A percentile compares a stretch with the other conserved stretches of the same genome.
Conservation (phyloP, 2,113 vertebrate genomes). For the Nyctereutes procyonoides region DNA sequence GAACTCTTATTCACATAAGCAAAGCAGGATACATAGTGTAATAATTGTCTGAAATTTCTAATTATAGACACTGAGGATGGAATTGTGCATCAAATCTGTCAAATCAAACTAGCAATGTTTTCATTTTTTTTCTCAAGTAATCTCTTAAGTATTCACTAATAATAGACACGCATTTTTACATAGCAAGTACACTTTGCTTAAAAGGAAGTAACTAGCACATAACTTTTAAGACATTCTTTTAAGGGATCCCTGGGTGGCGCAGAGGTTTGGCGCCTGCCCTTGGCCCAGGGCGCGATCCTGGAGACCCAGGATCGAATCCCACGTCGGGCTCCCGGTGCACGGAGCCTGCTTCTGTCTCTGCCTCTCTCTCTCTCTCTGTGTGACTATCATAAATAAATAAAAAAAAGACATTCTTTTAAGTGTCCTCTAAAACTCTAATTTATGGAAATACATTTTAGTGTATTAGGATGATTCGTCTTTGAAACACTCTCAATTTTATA, state of each 20-base stretch:
- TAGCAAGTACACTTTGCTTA: neutral
- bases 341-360: too few species aligned
- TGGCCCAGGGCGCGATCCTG: too few species aligned
- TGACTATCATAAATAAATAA: too few species aligned
- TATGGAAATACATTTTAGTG: neutral
- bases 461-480: neutral
- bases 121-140: conserved; percentile 3
- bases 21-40: neutral
- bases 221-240: neutral
- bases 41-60: neutral
- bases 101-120: neutral
- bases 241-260: too few species aligned
- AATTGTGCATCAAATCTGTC: neutral
- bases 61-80: neutral
- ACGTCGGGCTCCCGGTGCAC: too few species aligned
- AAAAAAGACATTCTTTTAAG: too few species aligned
- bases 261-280: too few species aligned
- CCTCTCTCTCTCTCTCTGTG: too few species aligned
- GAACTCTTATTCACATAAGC: neutral
- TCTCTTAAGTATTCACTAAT: neutral
- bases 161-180: neutral
- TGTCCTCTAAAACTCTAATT: neutral
- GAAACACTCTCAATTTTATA: neutral
- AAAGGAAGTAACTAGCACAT: neutral
- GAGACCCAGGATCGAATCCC: too few species aligned